Base-by-base conservation (phyloP, 2,113 vertebrate species). In the Pampusana beccarii region DNA sequence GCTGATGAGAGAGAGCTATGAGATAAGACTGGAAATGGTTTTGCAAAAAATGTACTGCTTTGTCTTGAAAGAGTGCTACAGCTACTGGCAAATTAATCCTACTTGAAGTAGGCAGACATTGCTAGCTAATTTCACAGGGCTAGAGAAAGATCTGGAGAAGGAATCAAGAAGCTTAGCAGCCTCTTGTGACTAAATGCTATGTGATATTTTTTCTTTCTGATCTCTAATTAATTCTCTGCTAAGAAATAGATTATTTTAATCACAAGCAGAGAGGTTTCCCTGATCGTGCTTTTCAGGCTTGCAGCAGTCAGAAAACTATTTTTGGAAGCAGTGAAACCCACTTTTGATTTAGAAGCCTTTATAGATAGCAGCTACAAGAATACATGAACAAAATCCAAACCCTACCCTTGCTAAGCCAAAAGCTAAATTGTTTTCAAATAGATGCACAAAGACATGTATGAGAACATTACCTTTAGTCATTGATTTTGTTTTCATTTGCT, bases 161-260 rank as follows among this genome's bases (percentile, higher is more conserved):
- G 61, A 80, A 92, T 61, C 65, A 94, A 95, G 92, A 72, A 95
- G 82, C 94, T 95, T 91, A 97, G 89, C 90, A 92, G 89, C 84
- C 94, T 97, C 94, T 94, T 88, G 84, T 93, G 93, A 97, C 78
- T 95, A 95, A 97, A 94, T 73, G 93, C 86, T 81, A 64, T 64
- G 91, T 82, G 93, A 11, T 80, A 5, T 83, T 94, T 95, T 97
- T 95, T 33, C 31, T 11, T 92, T 97, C 90, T 95, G 90, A 96
- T 97, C 93, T 96, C 95, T 97, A 97, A 98, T 98, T 97, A 97
- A 97, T 97, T 95, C 79, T 96, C 84, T 93, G 93, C 93, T 97
- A 94, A 98, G 97, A 97, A 88, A 84, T 46, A 98, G 93, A 96
- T 96, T 71, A 82, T 95, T 97, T 95, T 95, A 95, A 97, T 97